Percentiles rank a stretch among this genome's conserved stretches.
phyloP scores from a whole-genome alignment of 1,140 invertebrate species.

The Caerostris darwini region DNA sequence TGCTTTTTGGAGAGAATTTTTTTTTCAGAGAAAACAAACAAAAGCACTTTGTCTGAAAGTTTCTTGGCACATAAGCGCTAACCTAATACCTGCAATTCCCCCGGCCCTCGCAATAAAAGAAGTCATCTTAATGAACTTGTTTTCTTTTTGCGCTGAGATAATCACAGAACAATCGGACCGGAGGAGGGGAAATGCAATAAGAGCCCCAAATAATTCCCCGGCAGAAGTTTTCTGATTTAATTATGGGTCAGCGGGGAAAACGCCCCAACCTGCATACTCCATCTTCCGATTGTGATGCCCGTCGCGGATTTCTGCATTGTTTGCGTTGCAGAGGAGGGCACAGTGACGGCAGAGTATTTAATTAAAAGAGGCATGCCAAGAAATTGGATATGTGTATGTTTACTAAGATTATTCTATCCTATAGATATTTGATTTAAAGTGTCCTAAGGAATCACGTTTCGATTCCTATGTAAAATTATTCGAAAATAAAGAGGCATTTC shows the following conservation, averaged over 20 bases:
- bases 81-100: constrained; percentile 57
- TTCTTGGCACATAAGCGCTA: constrained; percentile 41
- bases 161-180: constrained; percentile 60
- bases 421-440: no score
- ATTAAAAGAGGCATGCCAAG: background rate
- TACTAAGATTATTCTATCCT: no score
- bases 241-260: constrained; percentile 29
- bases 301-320: background rate
- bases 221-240: constrained; percentile 67
- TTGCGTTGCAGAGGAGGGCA: background rate
- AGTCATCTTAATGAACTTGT: constrained; percentile 49
- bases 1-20: background rate
- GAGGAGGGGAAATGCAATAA: constrained; percentile 54
- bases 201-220: background rate
- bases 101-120: constrained; percentile 27
- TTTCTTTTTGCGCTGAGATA: constrained; percentile 36
- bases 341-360: background rate
- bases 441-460: background rate
- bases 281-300: background rate
- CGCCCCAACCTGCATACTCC: background rate
- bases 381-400: no score
- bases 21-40: background rate
- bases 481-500: no score
- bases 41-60: constrained; percentile 50
- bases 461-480: no score